Evolutionary conservation across 2,113 vertebrate species (phyloP).

Genomic region (Orycteropus afer): DNA sequence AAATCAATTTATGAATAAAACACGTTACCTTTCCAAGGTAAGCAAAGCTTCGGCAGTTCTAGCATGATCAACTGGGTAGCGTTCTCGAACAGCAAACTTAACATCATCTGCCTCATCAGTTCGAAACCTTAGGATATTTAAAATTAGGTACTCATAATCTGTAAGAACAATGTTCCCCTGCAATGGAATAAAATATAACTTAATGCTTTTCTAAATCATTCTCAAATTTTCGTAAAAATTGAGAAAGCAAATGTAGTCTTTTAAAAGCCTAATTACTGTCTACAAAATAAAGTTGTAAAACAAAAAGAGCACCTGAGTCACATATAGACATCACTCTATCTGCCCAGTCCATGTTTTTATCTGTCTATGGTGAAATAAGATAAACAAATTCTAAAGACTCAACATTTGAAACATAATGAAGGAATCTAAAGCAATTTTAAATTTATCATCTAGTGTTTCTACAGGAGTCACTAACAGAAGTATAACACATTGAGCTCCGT

Average conservation of each 20-base stretch:
- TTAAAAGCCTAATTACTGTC: not conserved
- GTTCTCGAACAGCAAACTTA: conserved; percentile 95
- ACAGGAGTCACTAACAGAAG: not conserved
- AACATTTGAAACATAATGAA: conserved; percentile 25
- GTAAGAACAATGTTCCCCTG: conserved; percentile 97
- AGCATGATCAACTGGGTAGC: conserved; percentile 93
- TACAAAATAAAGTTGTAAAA: conserved; percentile 25
- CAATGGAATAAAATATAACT: conserved; percentile 48
- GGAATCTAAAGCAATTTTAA: not conserved
- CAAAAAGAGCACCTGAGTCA: not conserved
- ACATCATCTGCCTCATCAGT: conserved; percentile 94
- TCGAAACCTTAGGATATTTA: conserved; percentile 97
- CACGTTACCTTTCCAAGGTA: conserved; percentile 88
- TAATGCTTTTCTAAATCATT: conserved; percentile 46
- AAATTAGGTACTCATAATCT: conserved; percentile 94
- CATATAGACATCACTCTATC: not conserved
- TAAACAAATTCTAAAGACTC: not conserved
- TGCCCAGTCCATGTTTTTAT: not conserved
- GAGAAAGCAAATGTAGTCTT: not conserved
- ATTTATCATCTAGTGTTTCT: not conserved
- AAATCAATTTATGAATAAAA: conserved; percentile 27
- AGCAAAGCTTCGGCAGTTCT: conserved; percentile 89
- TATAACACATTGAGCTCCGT: not conserved
- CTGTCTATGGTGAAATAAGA: not conserved
- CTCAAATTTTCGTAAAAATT: conserved; percentile 51